Base-by-base conservation (phyloP, 2,888 invertebrate species). In the Clivina fossor region DNA sequence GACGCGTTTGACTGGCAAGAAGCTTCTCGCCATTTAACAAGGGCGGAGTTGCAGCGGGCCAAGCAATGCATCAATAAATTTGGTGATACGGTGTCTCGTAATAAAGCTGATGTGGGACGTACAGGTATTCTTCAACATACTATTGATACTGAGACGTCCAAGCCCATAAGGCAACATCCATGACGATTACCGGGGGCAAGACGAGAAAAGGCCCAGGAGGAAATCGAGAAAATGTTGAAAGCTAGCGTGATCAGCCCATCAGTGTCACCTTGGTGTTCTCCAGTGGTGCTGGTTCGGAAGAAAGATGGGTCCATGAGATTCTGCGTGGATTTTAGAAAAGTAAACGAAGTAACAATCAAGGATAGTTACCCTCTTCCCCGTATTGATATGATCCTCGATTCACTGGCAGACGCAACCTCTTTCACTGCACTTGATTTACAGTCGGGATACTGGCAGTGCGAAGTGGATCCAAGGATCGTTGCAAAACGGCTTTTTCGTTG, bases 201-300 rank as follows among this genome's bases (percentile, higher is more conserved):
- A n/a, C 38, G 38, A 38, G 38, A 19, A 11, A 22, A 38, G 13
- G 38, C 18, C n/a, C 19, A 2, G 3, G 20, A 11, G 9, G 38
- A 38, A 19, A 20, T 19, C 9, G 20, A 38, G 38, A 9, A 22
- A 13, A 19, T 38, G 19, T 22, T 19, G 7, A 18, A 35, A 13
- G 37, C 37, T 2, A 18, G 37, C 15, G 37, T 35, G 8, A 35
- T 35, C 15, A 38, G 38, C 11, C 38, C 38, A 19, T 38, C 38
- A 4, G 2, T 16, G 19, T 38, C 18, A 19, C 38, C 38, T 3
- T 38, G 38, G 18, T 38, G 38, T 19, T 38, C 38, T 4, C 38
- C 38, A 5, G 38, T 38, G 9, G 37, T 35, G 37, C 13, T 13
- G 9, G 37, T 9, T 13, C n/a, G n/a, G n/a, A n/a, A n/a, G n/a